phyloP scores from a whole-genome alignment of 1,140 invertebrate species.

The Drosophila nasuta region DNA sequence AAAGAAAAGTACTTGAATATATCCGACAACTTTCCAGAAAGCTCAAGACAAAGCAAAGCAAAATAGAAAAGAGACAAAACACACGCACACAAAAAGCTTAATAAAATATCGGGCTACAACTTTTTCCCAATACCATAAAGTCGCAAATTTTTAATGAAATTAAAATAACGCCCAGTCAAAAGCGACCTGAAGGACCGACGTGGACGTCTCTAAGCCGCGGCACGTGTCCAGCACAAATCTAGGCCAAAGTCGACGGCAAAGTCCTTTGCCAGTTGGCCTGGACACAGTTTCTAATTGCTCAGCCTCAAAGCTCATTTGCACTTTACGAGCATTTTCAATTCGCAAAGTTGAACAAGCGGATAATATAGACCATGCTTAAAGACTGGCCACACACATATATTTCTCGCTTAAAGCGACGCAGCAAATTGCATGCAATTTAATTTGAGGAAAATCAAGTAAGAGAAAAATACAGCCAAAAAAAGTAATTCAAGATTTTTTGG shows the following conservation, averaged over 20 bases:
- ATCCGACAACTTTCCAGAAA: slow-evolving; percentile 10
- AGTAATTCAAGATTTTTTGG: too few species aligned
- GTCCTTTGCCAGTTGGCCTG: slow-evolving; percentile 4
- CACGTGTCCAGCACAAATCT: slow-evolving; percentile 28
- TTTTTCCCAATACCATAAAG: slow-evolving; percentile 24
- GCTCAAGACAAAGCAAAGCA: not conserved
- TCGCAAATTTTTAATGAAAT: slow-evolving; percentile 55
- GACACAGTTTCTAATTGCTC: slow-evolving; percentile 37
- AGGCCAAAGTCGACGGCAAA: slow-evolving; percentile 18
- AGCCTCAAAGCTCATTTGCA: slow-evolving; percentile 37
- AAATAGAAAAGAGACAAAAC: slow-evolving; percentile 3
- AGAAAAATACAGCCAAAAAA: too few species aligned
- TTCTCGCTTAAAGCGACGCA: too few species aligned
- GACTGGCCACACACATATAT: not conserved
- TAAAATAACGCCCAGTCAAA: slow-evolving; percentile 55
- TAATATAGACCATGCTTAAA: not conserved
- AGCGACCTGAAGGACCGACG: not conserved
- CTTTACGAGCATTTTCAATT: slow-evolving; percentile 16
- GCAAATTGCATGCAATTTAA: too few species aligned
- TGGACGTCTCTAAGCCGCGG: slow-evolving; percentile 11
- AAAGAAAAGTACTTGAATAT: slow-evolving; percentile 1
- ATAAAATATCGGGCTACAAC: slow-evolving; percentile 27
- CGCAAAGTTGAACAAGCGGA: not conserved
- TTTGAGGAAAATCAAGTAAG: too few species aligned
- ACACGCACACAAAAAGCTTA: slow-evolving; percentile 29